A percentile compares a stretch with the other conserved stretches of the same genome.
Evolutionary conservation across 1,140 invertebrate genomes (phyloP).

Genomic region (Pogonus chalceus): DNA sequence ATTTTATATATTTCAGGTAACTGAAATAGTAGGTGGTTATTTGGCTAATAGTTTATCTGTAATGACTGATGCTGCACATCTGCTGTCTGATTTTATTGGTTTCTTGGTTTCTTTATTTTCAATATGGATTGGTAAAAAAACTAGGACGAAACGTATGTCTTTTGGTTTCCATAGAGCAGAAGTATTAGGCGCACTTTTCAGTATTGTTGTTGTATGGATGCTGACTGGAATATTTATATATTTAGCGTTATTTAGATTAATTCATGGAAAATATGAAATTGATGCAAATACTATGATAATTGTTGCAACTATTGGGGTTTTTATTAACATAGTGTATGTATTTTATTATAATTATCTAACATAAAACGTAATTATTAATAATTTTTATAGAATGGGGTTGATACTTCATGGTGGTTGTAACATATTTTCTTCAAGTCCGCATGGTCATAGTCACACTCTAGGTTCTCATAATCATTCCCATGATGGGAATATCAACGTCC

Average conservation of each 20-base stretch:
- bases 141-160: constrained; percentile 58
- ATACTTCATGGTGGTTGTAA: constrained; percentile 57
- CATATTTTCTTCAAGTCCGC: constrained; percentile 30
- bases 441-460: constrained; percentile 33
- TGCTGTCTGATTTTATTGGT: constrained; percentile 72
- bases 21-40: constrained; percentile 64
- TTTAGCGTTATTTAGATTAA: constrained; percentile 63
- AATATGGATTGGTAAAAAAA: constrained; percentile 54
- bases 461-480: constrained; percentile 18
- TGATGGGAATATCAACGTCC: constrained; percentile 65
- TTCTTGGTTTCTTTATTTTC: constrained; percentile 71
- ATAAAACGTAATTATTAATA: constrained; percentile 9
- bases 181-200: constrained; percentile 47
- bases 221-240: constrained; percentile 78
- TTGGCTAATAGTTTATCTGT: constrained; percentile 71
- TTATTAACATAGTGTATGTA: constrained; percentile 75
- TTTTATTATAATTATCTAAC: constrained; percentile 9
- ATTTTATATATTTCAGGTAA: constrained; percentile 41
- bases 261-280: constrained; percentile 64
- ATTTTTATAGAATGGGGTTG: constrained; percentile 55
- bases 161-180: constrained; percentile 69
- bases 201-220: constrained; percentile 68
- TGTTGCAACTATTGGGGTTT: constrained; percentile 71
- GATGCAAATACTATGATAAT: constrained; percentile 78
- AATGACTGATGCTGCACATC: constrained; percentile 76